phyloP scores from a whole-genome alignment of 2,113 vertebrate species.

The Trichechus manatus region DNA sequence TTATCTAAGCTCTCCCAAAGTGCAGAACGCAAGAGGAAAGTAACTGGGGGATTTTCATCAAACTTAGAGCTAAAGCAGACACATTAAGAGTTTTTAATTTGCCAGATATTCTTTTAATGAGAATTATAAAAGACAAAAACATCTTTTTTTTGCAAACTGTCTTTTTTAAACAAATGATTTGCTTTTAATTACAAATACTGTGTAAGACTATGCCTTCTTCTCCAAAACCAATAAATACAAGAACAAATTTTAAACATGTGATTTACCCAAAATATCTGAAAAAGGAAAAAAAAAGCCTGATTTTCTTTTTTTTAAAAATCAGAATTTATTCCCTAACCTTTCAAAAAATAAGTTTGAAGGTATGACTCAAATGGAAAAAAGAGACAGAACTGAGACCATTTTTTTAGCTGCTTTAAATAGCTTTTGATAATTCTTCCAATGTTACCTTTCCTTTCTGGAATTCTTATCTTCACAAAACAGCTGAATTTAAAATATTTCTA shows the following conservation, averaged over 20 bases:
- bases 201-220: slow-evolving; percentile 85
- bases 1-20: not conserved
- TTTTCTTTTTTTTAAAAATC: slow-evolving; percentile 60
- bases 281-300: slow-evolving; percentile 53
- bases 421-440: slow-evolving; percentile 77
- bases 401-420: slow-evolving; percentile 80
- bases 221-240: slow-evolving; percentile 88
- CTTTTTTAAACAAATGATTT: slow-evolving; percentile 86
- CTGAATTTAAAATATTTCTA: slow-evolving; percentile 87
- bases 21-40: not conserved
- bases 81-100: slow-evolving; percentile 86
- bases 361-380: slow-evolving; percentile 77
- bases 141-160: slow-evolving; percentile 86
- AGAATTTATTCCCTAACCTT: slow-evolving; percentile 76
- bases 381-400: slow-evolving; percentile 52
- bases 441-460: slow-evolving; percentile 75
- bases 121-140: slow-evolving; percentile 90
- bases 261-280: slow-evolving; percentile 83
- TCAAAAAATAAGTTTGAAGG: slow-evolving; percentile 75
- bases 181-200: slow-evolving; percentile 88
- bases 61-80: slow-evolving; percentile 84
- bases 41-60: slow-evolving; percentile 55
- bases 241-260: slow-evolving; percentile 85
- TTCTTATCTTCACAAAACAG: slow-evolving; percentile 83
- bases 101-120: slow-evolving; percentile 91